A percentile compares a stretch with the other conserved stretches of the same genome.
phyloP scores from a whole-genome alignment of 2,797 vertebrate species.

The Ciconia nigra region DNA sequence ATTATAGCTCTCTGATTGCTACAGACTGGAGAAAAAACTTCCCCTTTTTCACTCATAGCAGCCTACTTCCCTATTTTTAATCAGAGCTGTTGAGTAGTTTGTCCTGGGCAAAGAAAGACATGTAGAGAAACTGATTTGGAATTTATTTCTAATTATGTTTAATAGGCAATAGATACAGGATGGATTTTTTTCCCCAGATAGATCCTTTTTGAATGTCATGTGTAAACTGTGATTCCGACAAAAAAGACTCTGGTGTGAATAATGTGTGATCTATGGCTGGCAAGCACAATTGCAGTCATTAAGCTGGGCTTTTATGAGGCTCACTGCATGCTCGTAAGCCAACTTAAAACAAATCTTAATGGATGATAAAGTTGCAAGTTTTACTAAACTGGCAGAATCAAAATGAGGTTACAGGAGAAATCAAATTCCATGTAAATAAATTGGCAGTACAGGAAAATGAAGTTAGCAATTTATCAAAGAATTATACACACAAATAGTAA shows the following conservation, averaged over 20 bases:
- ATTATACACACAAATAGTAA: neutral
- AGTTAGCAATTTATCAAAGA: neutral
- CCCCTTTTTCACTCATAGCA: slow-evolving; percentile 23
- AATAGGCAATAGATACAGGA: neutral
- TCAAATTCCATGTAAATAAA: neutral
- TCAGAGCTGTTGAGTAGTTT: slow-evolving; percentile 1
- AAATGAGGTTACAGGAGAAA: neutral
- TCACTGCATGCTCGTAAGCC: neutral
- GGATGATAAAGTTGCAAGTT: neutral
- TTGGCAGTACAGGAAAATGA: neutral
- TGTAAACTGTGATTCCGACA: neutral
- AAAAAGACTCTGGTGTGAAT: neutral
- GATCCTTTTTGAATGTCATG: neutral
- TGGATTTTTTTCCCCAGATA: neutral
- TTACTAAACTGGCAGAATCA: neutral
- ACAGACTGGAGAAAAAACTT: slow-evolving; percentile 14
- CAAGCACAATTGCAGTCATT: neutral
- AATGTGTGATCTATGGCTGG: neutral
- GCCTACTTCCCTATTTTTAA: slow-evolving; percentile 52
- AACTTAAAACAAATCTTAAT: neutral
- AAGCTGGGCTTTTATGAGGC: neutral
- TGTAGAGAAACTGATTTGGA: neutral
- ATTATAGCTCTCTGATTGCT: slow-evolving; percentile 41
- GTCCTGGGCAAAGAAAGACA: neutral
- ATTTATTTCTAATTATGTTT: neutral